Conservation (phyloP, 2,888 invertebrate genomes). For the Tiliacea aurago region DNA sequence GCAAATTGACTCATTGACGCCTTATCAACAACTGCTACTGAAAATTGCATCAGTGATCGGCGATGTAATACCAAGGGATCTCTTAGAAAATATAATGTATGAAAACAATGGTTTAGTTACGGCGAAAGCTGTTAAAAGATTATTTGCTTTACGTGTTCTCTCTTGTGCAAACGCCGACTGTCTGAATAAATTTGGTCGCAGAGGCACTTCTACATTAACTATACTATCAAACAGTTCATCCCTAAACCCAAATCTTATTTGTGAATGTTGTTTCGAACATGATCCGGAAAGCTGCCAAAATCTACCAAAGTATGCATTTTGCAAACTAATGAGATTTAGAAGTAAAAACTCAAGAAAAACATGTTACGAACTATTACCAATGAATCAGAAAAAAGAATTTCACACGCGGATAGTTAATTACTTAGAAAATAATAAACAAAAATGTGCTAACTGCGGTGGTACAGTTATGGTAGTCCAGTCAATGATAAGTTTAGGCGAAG, state of each 20-base stretch:
- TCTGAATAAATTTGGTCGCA: constrained; percentile 66
- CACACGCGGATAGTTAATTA: constrained; percentile 88
- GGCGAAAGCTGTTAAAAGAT: constrained; percentile 88
- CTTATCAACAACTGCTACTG: constrained; percentile 91
- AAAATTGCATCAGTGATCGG: constrained; percentile 91
- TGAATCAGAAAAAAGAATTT: constrained; percentile 90
- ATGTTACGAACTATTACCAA: constrained; percentile 89
- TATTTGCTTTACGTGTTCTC: constrained; percentile 89
- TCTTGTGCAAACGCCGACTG: constrained; percentile 86
- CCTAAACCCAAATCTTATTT: constrained; percentile 69
- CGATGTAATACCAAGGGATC: constrained; percentile 86
- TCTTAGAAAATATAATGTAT: constrained; percentile 89
- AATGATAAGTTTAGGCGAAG: constrained; percentile 63
- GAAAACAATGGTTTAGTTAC: constrained; percentile 87
- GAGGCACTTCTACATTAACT: constrained; percentile 60
- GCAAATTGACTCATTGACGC: constrained; percentile 90
- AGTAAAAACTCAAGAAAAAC: constrained; percentile 86
- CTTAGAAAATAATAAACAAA: constrained; percentile 87
- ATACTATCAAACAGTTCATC: constrained; percentile 56
- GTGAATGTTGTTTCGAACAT: constrained; percentile 84
- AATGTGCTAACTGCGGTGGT: constrained; percentile 88
- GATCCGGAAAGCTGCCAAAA: constrained; percentile 77
- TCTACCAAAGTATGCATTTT: constrained; percentile 90
- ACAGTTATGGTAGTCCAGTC: constrained; percentile 81
- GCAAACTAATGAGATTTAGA: constrained; percentile 90